A percentile compares a stretch with the other conserved stretches of the same genome.
phyloP scores from a whole-genome alignment of 2,888 invertebrate species.

The Lepetodrilus schrolli region DNA sequence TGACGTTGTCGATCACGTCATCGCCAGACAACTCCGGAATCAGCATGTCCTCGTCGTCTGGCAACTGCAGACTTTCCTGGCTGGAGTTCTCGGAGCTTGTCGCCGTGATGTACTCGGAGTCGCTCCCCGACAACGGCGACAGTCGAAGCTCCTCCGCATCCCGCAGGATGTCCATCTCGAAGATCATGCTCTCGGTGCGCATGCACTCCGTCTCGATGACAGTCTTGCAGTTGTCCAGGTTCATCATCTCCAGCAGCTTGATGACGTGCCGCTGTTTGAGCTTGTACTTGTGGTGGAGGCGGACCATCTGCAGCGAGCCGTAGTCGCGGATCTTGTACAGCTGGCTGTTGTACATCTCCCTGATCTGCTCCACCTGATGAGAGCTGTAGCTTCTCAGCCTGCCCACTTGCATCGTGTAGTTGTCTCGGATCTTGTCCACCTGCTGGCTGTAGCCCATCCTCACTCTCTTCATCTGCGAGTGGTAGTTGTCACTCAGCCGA shows the following conservation, averaged over 20 bases:
- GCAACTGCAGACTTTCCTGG: conserved; percentile 35
- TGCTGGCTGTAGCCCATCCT: conserved; percentile 95
- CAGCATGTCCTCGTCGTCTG: not conserved
- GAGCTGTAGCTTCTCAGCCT: conserved; percentile 94
- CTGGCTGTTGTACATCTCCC: conserved; percentile 96
- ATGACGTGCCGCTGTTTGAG: conserved; percentile 95
- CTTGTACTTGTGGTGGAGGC: conserved; percentile 93
- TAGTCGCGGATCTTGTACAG: conserved; percentile 94
- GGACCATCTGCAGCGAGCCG: conserved; percentile 91
- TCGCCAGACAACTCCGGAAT: no score
- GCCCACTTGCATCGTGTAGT: conserved; percentile 90
- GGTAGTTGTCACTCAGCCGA: conserved; percentile 91
- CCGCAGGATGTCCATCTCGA: conserved; percentile 49
- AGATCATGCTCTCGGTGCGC: conserved; percentile 85
- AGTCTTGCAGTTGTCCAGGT: conserved; percentile 89
- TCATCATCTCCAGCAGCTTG: conserved; percentile 93
- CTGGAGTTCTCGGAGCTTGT: conserved; percentile 52
- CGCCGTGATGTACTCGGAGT: conserved; percentile 62
- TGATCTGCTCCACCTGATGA: conserved; percentile 92
- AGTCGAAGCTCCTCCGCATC: conserved; percentile 34
- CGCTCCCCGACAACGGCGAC: conserved; percentile 41
- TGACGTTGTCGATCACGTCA: no score
- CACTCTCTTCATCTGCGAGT: conserved; percentile 89
- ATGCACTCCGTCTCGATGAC: conserved; percentile 78
- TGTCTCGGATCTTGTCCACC: conserved; percentile 94